Evolutionary conservation across 2,888 invertebrate species (phyloP), one percentile per base, ranked within the genome.

Genomic region (Antheraea assamensis): DNA sequence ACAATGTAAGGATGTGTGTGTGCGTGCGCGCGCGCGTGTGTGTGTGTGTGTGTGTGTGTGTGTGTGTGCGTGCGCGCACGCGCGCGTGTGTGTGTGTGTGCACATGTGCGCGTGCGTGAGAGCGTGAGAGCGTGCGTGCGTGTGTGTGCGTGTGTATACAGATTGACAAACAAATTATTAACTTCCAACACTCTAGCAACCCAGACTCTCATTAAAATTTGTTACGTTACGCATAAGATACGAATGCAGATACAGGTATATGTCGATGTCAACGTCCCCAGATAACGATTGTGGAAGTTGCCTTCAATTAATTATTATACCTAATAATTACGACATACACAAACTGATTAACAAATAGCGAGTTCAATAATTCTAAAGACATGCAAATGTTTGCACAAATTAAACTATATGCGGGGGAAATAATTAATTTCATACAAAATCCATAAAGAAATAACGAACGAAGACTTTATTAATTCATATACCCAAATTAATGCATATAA

Each of bases 171-270:
- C 42, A 10, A 42, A 42, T 42, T 42, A 1, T 13, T 35, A 42
- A 42, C 42, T 42, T 42, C 42, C 13, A 42, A 42, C 13, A 42
- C 42, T 42, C 8, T 13, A 13, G 42, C 10, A 42, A 42, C 8
- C 4, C 42, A 7, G 13, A 42, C 42, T 0, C 13, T 42, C 42
- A 0, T 31, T 71, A 52, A 66, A 52, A 30, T 71, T 73, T 42
- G 19, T 55, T 21, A 72, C 30, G 68, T 71, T 73, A 68, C 49
- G 35, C n/a, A 71, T 68, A 21, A 61, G 24, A 64, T 30, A 64
- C 58, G 24, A 24, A 58, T 58, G 10, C 24, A 64, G 27, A 64
- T 30, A 64, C 24, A 58, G 58, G 58, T 58, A 58, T 64, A 64
- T 15, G 17, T 15, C 27, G 30, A 30, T 64, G 61, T 64, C 61